phyloP scores from a whole-genome alignment of 2,888 invertebrate species.

The Pharmacophagus antenor region DNA sequence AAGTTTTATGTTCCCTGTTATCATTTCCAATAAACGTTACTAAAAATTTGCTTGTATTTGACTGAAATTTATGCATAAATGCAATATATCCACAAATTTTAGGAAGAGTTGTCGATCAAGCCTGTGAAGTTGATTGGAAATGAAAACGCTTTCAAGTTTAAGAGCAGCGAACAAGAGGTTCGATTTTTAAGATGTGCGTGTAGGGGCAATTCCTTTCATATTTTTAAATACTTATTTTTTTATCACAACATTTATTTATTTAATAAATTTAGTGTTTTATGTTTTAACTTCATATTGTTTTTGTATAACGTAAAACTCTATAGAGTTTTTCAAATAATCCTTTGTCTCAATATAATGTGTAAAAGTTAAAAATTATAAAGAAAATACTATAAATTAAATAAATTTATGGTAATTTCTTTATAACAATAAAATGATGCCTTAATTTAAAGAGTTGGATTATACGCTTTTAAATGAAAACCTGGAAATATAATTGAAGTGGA shows the following conservation, averaged over 20 bases:
- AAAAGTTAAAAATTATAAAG: too few relatives aligned
- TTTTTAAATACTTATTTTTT: too few relatives aligned
- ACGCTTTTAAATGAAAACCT: slow-evolving; percentile 24
- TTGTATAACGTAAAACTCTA: too few relatives aligned
- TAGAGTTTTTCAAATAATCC: too few relatives aligned
- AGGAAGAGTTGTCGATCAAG: slow-evolving; percentile 33
- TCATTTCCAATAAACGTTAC: slow-evolving; percentile 12
- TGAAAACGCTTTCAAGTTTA: slow-evolving; percentile 49
- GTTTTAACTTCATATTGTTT: too few relatives aligned
- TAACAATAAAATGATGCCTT: too few relatives aligned
- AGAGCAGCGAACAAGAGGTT: slow-evolving; percentile 20
- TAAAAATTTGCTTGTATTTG: neutral
- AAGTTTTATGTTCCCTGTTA: too few relatives aligned
- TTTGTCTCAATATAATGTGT: too few relatives aligned
- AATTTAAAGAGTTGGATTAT: neutral
- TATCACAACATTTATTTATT: too few relatives aligned
- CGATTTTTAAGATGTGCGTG: slow-evolving; percentile 34
- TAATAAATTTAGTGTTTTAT: too few relatives aligned
- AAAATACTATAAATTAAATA: too few relatives aligned
- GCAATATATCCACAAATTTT: slow-evolving; percentile 10
- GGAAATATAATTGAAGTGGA: slow-evolving; percentile 22
- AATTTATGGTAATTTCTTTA: too few relatives aligned
- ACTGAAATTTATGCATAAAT: neutral
- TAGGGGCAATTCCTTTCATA: neutral
- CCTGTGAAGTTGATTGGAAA: slow-evolving; percentile 49